Conservation (phyloP, 1,140 invertebrate species). For the Coptotermes formosanus region DNA sequence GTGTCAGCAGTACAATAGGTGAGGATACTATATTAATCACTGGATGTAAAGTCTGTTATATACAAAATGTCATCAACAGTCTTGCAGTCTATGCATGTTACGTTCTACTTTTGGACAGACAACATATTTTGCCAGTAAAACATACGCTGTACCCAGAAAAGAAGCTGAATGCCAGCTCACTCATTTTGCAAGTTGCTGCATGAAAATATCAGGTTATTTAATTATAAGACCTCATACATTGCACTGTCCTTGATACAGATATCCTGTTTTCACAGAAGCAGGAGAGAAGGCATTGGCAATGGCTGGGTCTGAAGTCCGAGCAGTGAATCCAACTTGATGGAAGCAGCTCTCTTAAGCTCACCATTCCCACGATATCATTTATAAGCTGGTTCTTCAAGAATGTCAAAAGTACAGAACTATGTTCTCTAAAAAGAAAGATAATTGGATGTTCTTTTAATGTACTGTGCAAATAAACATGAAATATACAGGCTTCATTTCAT, state of each 20-base stretch:
- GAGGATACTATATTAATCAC: neutral
- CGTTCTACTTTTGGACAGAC: too few species aligned
- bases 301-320: slow-evolving; percentile 42
- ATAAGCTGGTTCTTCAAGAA: neutral
- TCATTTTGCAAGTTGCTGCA: too few species aligned
- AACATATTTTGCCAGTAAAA: too few species aligned
- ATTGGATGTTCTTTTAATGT: neutral
- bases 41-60: neutral
- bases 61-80: too few species aligned
- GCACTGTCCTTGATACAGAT: too few species aligned
- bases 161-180: too few species aligned
- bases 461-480: neutral
- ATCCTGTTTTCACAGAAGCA: slow-evolving; percentile 21
- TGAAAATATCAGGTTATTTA: too few species aligned
- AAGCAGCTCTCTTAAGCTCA: neutral
- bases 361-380: neutral
- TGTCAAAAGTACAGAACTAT: neutral
- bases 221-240: too few species aligned
- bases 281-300: slow-evolving; percentile 35
- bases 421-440: neutral
- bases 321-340: neutral
- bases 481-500: neutral
- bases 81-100: too few species aligned
- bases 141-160: too few species aligned
- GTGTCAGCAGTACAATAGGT: neutral